Percentiles rank a stretch among this genome's conserved stretches.
phyloP scores from a whole-genome alignment of 2,888 invertebrate species.

The Protonemura montana region DNA sequence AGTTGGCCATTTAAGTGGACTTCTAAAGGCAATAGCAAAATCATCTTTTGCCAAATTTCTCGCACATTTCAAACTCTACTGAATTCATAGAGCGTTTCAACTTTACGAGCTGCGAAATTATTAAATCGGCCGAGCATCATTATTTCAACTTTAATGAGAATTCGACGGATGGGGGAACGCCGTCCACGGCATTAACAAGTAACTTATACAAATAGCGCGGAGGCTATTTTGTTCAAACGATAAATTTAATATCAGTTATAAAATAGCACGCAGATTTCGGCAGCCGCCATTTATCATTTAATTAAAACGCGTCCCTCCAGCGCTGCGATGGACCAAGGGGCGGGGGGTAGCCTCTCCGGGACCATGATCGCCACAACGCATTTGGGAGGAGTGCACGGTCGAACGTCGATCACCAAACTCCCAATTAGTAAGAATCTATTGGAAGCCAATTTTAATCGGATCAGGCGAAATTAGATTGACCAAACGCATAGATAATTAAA shows the following conservation, averaged over 20 bases:
- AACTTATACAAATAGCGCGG: background rate
- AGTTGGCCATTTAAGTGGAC: background rate
- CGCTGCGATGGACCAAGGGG: too few species aligned
- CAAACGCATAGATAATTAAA: background rate
- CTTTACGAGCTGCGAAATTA: slow-evolving; percentile 2
- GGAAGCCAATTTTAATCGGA: slow-evolving; percentile 4
- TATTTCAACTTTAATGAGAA: slow-evolving; percentile 12
- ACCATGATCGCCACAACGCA: background rate
- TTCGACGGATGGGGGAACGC: background rate
- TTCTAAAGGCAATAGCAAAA: background rate
- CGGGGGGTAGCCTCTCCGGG: background rate
- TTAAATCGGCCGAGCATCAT: slow-evolving; percentile 3
- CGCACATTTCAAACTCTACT: background rate
- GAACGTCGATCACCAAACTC: slow-evolving; percentile 7
- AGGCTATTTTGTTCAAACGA: slow-evolving; percentile 12
- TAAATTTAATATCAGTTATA: slow-evolving; percentile 7
- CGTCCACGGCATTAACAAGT: background rate
- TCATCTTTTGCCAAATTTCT: slow-evolving; percentile 7
- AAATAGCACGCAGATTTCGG: background rate
- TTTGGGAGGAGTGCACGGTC: background rate
- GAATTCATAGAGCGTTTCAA: background rate
- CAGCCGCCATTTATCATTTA: background rate
- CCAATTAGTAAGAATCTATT: background rate
- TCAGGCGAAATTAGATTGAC: slow-evolving; percentile 7
- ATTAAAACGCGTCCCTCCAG: background rate